Evolutionary conservation across 2,888 invertebrate genomes (phyloP).

Genomic region (Aleiodes testaceus): DNA sequence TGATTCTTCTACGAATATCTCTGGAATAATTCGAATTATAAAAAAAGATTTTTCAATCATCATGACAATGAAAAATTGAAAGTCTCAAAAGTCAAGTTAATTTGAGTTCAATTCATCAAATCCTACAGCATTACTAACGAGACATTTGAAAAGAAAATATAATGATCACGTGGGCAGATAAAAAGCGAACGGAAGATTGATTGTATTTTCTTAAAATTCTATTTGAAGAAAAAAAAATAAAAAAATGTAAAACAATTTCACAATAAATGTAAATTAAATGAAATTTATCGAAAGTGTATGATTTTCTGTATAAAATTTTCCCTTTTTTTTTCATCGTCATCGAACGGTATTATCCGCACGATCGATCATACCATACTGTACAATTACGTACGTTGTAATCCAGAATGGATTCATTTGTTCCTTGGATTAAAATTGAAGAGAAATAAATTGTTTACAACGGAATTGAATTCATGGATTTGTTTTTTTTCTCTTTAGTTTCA

Average conservation of each 20-base stretch:
- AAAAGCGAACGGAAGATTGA: conserved; percentile 5
- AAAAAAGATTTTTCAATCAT: no score
- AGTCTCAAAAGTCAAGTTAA: no score
- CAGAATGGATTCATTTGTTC: conserved; percentile 20
- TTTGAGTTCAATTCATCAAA: no score
- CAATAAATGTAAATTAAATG: background rate
- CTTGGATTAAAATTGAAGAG: background rate
- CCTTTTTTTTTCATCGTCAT: conserved; percentile 16
- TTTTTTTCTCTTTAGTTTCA: background rate
- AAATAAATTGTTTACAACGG: background rate
- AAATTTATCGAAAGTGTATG: conserved; percentile 15
- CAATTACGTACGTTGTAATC: conserved; percentile 21
- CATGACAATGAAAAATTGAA: no score
- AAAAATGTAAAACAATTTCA: background rate
- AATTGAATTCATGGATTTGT: background rate
- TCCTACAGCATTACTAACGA: conserved; percentile 17
- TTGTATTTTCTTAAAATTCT: conserved; percentile 5
- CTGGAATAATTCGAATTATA: no score
- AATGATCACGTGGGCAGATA: background rate
- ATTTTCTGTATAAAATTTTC: conserved; percentile 6
- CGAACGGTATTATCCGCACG: conserved; percentile 26
- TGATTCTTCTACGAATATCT: no score
- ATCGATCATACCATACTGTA: conserved; percentile 12
- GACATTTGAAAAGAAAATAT: conserved; percentile 14
- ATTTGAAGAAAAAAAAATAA: background rate